Conservation (phyloP, 2,797 vertebrate species). For the Hypotaenidia okinawae region DNA sequence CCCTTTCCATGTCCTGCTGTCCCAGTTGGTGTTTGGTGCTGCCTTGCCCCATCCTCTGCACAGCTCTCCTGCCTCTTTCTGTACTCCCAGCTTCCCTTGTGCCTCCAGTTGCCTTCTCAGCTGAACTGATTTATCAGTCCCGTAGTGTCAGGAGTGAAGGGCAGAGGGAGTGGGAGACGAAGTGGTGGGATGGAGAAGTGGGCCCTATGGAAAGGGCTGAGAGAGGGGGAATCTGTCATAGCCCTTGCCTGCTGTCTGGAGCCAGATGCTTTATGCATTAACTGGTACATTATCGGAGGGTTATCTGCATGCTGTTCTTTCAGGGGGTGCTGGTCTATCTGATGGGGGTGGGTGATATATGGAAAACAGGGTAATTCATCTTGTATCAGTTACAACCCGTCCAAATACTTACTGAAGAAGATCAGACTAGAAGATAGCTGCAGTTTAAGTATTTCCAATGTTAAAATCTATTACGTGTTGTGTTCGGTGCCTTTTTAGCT, state of each 20-base stretch:
- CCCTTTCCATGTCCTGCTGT: background rate
- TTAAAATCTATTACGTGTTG: slow-evolving; percentile 6
- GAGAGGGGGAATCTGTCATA: background rate
- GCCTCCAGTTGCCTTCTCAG: background rate
- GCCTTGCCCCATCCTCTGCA: background rate
- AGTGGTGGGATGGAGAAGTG: background rate
- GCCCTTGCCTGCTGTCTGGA: background rate
- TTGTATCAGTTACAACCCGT: background rate
- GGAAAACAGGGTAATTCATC: background rate
- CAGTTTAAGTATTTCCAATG: background rate
- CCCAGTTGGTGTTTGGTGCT: background rate
- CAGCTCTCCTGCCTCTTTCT: background rate
- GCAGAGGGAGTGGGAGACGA: background rate
- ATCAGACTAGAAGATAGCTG: slow-evolving; percentile 14
- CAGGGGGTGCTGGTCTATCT: background rate
- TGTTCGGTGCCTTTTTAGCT: slow-evolving; percentile 2
- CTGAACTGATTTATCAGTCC: background rate
- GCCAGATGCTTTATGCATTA: background rate
- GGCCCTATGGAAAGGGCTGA: background rate
- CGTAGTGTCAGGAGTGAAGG: background rate
- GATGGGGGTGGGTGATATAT: background rate
- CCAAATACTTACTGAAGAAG: slow-evolving; percentile 17
- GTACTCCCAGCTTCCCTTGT: fast-evolving
- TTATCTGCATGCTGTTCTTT: background rate
- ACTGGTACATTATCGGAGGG: background rate